Evolutionary conservation across 2,888 invertebrate genomes (phyloP), one percentile per base, ranked within the genome.

Genomic region (Microctonus aethiopoides): DNA sequence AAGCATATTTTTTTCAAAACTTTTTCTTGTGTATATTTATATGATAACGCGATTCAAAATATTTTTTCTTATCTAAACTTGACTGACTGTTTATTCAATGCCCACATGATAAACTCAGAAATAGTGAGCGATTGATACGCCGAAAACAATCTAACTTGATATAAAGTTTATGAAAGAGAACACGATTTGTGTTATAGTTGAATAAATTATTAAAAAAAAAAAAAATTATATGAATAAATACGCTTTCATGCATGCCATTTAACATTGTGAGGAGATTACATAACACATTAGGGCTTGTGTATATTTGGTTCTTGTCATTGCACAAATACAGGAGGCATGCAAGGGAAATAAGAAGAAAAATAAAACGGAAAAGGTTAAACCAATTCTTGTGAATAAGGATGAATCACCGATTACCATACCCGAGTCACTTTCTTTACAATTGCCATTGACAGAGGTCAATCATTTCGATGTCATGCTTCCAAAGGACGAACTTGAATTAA

Each of bases 401-500:
- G 91, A 91, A 87, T 89, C 91, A 70, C 87, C 88, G 72, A 87
- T 87, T 79, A 82, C 88, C 73, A 79, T 81, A 72, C 75, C 82
- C 56, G 84, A 84, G 74, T 70, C 78, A 70, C 83, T 80, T 61
- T 81, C 85, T 70, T 84, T 84, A 56, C 88, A 88, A 74, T 86
- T 89, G 71, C 83, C 88, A 61, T 68, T 76, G 69, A 74, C 77
- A 65, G 84, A 85, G 69, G 78, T 77, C 73, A 95, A 95, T 89
- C 91, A 92, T 87, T 94, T 95, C 87, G 93, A 94, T 83, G 89
- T 91, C 82, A 92, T 91, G 86, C 92, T 91, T 78, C 95, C 95
- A 64, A 95, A 95, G 89, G 95, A 95, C 88, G 94, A 94, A 74
- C 85, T 91, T 73, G 90, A 90, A 83, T 85, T 91, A 74, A 86